phyloP scores from a whole-genome alignment of 2,797 vertebrate species.

The Sebastes jordani region DNA sequence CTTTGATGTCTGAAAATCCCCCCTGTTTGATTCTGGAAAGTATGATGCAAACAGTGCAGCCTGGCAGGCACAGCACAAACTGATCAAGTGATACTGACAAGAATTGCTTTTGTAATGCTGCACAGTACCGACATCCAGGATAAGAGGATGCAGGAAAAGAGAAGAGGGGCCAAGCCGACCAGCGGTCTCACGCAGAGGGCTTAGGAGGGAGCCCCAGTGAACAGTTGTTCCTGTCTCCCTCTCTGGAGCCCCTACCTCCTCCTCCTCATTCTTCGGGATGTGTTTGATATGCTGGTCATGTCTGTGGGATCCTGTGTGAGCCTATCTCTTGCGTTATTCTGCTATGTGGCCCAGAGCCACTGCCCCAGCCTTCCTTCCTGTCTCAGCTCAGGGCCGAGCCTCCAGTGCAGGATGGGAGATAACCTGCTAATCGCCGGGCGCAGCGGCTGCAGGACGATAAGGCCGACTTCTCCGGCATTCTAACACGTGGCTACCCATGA shows the following conservation, averaged over 20 bases:
- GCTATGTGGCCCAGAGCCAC: slow-evolving; percentile 58
- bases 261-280: slow-evolving; percentile 55
- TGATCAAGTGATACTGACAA: slow-evolving; percentile 31
- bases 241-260: slow-evolving; percentile 32
- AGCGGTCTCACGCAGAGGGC: slow-evolving; percentile 30
- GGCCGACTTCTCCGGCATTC: slow-evolving; percentile 33
- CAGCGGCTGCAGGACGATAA: slow-evolving; percentile 74
- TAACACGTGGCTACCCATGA: slow-evolving; percentile 23
- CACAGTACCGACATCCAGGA: slow-evolving; percentile 21
- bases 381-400: slow-evolving; percentile 61
- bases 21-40: slow-evolving; percentile 34
- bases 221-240: slow-evolving; percentile 53
- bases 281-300: slow-evolving; percentile 77
- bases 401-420: slow-evolving; percentile 81
- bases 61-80: slow-evolving; percentile 19
- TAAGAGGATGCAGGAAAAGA: slow-evolving; percentile 36
- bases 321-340: slow-evolving; percentile 62
- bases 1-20: slow-evolving; percentile 37
- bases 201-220: slow-evolving; percentile 45
- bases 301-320: slow-evolving; percentile 71
- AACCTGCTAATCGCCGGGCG: slow-evolving; percentile 73
- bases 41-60: slow-evolving; percentile 31
- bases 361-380: slow-evolving; percentile 82
- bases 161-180: slow-evolving; percentile 19
- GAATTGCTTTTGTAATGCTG: slow-evolving; percentile 35